Percentiles rank a stretch among this genome's conserved stretches.
phyloP scores from a whole-genome alignment of 2,888 invertebrate genomes.

The Tenthredo scrophulariae region DNA sequence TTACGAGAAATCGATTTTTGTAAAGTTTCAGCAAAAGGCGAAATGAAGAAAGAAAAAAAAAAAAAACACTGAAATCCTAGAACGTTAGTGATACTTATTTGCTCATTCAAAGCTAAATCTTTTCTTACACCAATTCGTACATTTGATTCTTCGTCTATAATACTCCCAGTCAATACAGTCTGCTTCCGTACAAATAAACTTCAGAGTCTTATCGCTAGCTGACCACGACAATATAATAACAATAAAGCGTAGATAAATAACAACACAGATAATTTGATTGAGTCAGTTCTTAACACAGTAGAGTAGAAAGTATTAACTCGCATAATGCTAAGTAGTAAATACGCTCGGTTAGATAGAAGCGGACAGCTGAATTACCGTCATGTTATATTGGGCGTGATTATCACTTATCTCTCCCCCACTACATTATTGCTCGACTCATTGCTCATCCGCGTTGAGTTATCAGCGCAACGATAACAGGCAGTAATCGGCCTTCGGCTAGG shows the following conservation, averaged over 20 bases:
- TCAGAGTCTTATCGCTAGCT: neutral
- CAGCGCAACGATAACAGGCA: constrained; percentile 49
- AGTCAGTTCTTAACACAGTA: neutral
- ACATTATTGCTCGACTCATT: constrained; percentile 45
- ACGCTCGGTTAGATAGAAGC: constrained; percentile 4
- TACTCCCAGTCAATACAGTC: neutral
- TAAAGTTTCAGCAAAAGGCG: neutral
- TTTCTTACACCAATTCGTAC: neutral
- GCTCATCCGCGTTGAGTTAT: constrained; percentile 49
- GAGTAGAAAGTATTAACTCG: constrained; percentile 6
- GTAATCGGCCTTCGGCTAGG: constrained; percentile 50
- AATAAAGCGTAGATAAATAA: neutral
- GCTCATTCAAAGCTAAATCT: too few relatives aligned
- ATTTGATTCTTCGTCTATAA: neutral
- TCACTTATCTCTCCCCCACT: constrained; percentile 47
- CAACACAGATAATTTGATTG: neutral
- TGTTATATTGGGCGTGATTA: constrained; percentile 38
- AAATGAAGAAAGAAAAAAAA: neutral
- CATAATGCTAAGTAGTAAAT: constrained; percentile 1
- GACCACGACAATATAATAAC: neutral
- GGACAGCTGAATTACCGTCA: constrained; percentile 8
- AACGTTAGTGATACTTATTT: neutral
- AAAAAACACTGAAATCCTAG: neutral
- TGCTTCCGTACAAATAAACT: neutral
- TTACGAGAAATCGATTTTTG: neutral